Base-by-base conservation (phyloP, 1,140 invertebrate species). In the Nixonia krombeini region DNA sequence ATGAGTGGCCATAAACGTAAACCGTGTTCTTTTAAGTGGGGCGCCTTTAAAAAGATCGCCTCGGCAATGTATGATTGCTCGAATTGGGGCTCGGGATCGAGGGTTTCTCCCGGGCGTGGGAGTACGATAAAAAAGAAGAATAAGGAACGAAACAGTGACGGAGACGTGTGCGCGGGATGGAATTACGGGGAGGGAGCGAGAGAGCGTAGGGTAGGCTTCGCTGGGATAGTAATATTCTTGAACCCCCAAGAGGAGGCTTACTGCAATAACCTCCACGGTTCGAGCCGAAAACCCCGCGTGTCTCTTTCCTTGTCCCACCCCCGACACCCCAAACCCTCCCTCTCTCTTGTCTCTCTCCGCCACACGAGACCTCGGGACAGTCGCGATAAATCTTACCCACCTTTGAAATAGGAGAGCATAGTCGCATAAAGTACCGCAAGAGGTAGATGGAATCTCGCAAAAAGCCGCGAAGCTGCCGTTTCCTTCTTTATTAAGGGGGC, bases 1-100 rank as follows among this genome's bases (percentile, higher is more conserved):
- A 82, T 76, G 79, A 84, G 80, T 76, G 77, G 74, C 80, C 72
- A 85, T 85, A 85, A 85, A 84, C 82, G 80, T 84, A 84, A 85
- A 84, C 73, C 79, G 76, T 83, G 82, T 85, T 84, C 78, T 81
- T 82, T 83, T 84, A 85, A 84, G 81, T 79, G 80, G 78, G 75
- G 70, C 73, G 76, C 77, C 73, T 82, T 85, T 83, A 83, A 83
- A 85, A 83, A 84, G 77, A 82, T 82, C 80, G 79, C 70, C 76
- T 70, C 58, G 67, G 72, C 76, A 75, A 61, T 74, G 73, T 82
- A 81, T 79, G 75, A 78, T 79, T 74, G 75, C 53, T 58, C 40
- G 50, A 66, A 65, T 65, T 58, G 57, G 62, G 67, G 59, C 42
- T 45, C 29, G 58, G 73, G 9, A 49, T 69, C 63, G 70, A 73